phyloP scores from a whole-genome alignment of 2,113 vertebrate genomes.

The Petrocephalus microphthalmus region DNA sequence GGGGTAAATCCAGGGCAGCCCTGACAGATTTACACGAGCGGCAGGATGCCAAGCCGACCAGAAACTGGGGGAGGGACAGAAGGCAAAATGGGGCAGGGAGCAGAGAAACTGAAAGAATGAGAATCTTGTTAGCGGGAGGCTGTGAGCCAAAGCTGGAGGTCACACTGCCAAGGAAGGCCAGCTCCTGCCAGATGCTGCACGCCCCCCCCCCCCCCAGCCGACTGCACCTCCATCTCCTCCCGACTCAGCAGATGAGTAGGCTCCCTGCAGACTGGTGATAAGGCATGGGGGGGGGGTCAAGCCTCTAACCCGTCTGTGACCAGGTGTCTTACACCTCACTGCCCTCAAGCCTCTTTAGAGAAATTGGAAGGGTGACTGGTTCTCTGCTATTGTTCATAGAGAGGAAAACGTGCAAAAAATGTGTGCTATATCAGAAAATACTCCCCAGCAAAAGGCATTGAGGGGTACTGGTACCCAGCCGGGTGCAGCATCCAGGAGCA shows the following conservation, averaged over 20 bases:
- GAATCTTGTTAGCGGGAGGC: conserved; percentile 28
- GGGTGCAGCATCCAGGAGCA: not conserved
- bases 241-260: not conserved
- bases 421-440: not conserved
- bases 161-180: conserved; percentile 9
- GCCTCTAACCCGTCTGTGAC: not conserved
- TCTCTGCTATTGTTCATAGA: not conserved
- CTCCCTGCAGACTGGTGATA: not conserved
- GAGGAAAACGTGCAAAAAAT: not conserved
- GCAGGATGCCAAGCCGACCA: not conserved
- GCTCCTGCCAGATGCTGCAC: not conserved
- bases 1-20: not conserved
- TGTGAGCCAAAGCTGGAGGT: not conserved
- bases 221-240: not conserved
- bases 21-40: not conserved
- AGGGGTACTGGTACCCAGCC: not conserved
- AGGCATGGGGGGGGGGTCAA: not conserved
- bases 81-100: not conserved
- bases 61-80: not conserved
- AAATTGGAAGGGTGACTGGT: not conserved
- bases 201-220: not conserved
- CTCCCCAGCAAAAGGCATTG: not conserved
- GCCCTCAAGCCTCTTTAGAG: not conserved
- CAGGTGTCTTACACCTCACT: not conserved
- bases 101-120: conserved; percentile 27